Conservation (phyloP, 2,888 invertebrate species). For the Dicranocentrus wangi region DNA sequence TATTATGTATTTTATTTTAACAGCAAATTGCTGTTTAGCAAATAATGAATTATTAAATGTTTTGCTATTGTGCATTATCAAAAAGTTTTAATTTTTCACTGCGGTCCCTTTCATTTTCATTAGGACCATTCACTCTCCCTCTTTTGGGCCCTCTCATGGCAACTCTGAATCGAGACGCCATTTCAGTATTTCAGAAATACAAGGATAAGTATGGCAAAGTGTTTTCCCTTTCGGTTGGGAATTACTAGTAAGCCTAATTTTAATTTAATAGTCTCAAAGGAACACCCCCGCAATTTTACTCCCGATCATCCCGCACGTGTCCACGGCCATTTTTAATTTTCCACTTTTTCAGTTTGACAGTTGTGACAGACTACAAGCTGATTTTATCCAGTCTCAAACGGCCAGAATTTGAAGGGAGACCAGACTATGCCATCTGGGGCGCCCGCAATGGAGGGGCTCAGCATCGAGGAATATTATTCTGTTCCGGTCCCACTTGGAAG, state of each 20-base stretch:
- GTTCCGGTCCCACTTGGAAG: slow-evolving; percentile 65
- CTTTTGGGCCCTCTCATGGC: slow-evolving; percentile 62
- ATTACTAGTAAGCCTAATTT: too few species aligned
- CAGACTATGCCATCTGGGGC: slow-evolving; percentile 66
- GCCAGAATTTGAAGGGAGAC: slow-evolving; percentile 68
- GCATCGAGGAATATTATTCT: slow-evolving; percentile 68
- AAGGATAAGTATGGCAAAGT: slow-evolving; percentile 69
- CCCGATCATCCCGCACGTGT: too few species aligned
- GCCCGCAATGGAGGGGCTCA: slow-evolving; percentile 64
- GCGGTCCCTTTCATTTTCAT: too few species aligned
- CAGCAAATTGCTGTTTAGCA: neutral
- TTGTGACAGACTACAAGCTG: slow-evolving; percentile 64
- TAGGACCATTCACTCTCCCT: slow-evolving; percentile 70
- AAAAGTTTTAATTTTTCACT: too few species aligned
- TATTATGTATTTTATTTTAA: neutral
- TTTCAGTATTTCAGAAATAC: slow-evolving; percentile 61
- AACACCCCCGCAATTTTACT: too few species aligned
- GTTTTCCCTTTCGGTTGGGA: slow-evolving; percentile 65
- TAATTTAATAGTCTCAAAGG: too few species aligned
- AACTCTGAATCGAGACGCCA: slow-evolving; percentile 40
- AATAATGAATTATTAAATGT: neutral
- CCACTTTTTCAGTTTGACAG: slow-evolving; percentile 60
- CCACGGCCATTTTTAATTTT: too few species aligned
- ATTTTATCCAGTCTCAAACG: slow-evolving; percentile 63
- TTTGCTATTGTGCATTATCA: too few species aligned